These are phyloP conservation scores for Scrobipalpa atriplicella DNA, from an alignment of 2,888 invertebrate genomes.

Conservation along the genomic window DNA sequence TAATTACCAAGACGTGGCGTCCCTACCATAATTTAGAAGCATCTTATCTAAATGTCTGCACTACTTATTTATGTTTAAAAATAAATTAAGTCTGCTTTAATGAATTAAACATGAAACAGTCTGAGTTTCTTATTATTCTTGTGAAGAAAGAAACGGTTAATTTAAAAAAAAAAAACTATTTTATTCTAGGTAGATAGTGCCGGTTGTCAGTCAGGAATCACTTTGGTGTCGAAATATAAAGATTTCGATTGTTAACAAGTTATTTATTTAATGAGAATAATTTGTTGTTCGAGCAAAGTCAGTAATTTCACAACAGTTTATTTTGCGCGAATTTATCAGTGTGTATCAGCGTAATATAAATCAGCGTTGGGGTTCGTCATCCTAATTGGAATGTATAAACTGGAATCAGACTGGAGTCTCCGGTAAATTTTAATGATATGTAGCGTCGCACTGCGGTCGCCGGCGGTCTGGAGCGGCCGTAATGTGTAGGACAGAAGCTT, in stretches of 20 bases:
- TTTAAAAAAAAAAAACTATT: no score
- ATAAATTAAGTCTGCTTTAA: background rate
- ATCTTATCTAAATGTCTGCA: conserved; percentile 35
- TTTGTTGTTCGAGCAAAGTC: no score
- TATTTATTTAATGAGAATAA: no score
- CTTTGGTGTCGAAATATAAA: no score
- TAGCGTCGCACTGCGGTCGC: conserved; percentile 68
- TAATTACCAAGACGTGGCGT: conserved; percentile 57
- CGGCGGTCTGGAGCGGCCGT: background rate
- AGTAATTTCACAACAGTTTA: background rate
- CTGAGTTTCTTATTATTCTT: no score
- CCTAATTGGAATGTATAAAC: conserved; percentile 28
- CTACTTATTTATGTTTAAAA: conserved; percentile 16
- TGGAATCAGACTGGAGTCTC: conserved; percentile 35
- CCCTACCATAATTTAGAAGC: conserved; percentile 51
- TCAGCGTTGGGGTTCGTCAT: conserved; percentile 9
- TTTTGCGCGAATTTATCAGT: conserved; percentile 1
- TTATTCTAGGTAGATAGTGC: no score
- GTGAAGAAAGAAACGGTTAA: no score
- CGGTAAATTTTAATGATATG: conserved; percentile 69
- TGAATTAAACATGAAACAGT: no score
- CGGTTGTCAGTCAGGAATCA: no score
- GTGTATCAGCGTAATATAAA: background rate
- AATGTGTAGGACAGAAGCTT: background rate
- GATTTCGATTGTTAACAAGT: no score